phyloP scores from a whole-genome alignment of 2,113 vertebrate genomes.

The Cochlearius cochlearius region DNA sequence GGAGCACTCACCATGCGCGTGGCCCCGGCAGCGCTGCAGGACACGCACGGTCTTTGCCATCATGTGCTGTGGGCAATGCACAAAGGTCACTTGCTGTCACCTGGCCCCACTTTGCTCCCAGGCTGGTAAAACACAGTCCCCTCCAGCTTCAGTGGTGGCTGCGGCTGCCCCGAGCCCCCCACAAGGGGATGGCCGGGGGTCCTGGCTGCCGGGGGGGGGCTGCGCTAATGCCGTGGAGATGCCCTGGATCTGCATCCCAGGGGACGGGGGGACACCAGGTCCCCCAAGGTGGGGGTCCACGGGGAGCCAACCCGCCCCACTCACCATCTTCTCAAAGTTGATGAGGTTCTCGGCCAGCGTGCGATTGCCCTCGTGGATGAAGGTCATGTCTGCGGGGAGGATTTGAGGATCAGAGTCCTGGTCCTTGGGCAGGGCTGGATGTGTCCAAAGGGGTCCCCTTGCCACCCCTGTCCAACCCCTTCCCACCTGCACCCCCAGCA shows the following conservation, averaged over 20 bases:
- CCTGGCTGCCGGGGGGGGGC: not conserved
- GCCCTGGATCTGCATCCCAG: not conserved
- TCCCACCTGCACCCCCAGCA: not conserved
- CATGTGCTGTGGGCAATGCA: conserved; percentile 79
- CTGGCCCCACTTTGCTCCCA: not conserved
- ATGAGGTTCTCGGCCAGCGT: conserved; percentile 87
- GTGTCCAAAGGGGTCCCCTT: not conserved
- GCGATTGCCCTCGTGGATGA: conserved; percentile 93
- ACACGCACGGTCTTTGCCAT: conserved; percentile 87
- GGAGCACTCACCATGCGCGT: conserved; percentile 75
- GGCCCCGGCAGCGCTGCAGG: conserved; percentile 84
- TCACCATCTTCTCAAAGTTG: conserved; percentile 98
- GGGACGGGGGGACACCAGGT: not conserved
- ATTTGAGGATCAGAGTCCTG: not conserved
- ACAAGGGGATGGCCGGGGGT: not conserved
- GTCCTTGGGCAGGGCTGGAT: not conserved
- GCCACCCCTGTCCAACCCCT: rapidly evolving
- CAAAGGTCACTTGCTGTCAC: not conserved
- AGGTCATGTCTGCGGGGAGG: conserved; percentile 85
- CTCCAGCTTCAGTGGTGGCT: not conserved
- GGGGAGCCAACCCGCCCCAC: not conserved
- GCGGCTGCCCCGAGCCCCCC: not conserved
- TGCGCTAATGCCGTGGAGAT: rapidly evolving
- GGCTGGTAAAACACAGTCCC: not conserved
- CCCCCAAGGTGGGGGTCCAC: rapidly evolving